Percentiles rank a stretch among this genome's conserved stretches.
These are phyloP conservation scores for Borostomias antarcticus DNA, from an alignment of 2,797 vertebrate genomes.

Conservation along the genomic window DNA sequence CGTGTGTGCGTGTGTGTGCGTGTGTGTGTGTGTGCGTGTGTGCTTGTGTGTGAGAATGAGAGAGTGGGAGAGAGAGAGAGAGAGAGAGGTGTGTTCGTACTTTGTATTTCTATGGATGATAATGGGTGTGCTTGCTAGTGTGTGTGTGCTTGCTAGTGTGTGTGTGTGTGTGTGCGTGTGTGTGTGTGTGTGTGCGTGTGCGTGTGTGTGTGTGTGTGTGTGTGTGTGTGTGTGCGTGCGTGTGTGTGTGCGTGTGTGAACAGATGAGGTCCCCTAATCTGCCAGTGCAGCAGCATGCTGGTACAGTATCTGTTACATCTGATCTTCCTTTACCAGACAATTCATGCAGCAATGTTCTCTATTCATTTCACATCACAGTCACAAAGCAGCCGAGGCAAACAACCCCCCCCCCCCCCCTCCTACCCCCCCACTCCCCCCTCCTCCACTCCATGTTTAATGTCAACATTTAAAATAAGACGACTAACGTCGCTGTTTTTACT, in stretches of 20 bases:
- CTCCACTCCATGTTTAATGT: conserved; percentile 41
- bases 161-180: background rate
- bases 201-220: conserved; percentile 14
- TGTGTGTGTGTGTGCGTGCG: conserved; percentile 13
- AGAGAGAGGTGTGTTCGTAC: no score
- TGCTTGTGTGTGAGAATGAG: no score
- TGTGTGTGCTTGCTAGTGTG: no score
- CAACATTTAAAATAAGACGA: conserved; percentile 37
- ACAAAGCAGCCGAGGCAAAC: conserved; percentile 29
- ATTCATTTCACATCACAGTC: conserved; percentile 20
- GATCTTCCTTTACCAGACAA: conserved; percentile 25
- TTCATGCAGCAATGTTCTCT: conserved; percentile 33
- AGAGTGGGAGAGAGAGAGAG: no score
- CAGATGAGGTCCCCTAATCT: conserved; percentile 1
- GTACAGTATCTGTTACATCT: conserved; percentile 26
- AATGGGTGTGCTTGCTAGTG: no score
- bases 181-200: conserved; percentile 35
- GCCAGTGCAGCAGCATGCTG: no score
- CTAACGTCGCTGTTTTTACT: background rate
- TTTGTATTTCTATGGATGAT: no score
- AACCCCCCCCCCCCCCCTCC: conserved; percentile 16
- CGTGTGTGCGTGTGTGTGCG: conserved; percentile 6
- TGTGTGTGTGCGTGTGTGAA: conserved; percentile 4
- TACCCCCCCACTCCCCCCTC: no score
- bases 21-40: background rate